Evolutionary conservation across 2,888 invertebrate genomes (phyloP).

Genomic region (Salticus scenicus): DNA sequence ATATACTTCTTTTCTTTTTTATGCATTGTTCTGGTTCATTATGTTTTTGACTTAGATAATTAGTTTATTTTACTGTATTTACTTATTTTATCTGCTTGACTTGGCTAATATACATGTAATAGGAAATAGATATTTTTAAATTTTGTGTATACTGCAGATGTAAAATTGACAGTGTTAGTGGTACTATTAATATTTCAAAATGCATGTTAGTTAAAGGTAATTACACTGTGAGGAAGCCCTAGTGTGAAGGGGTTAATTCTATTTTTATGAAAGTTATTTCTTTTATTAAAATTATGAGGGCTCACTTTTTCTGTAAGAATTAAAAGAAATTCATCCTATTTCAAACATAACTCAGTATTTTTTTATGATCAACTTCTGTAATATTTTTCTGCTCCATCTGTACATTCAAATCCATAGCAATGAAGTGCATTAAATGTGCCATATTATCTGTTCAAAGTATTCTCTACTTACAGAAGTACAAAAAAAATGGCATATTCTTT

Average conservation of each 20-base stretch:
- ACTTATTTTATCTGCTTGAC: slow-evolving; percentile 57
- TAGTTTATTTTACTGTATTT: slow-evolving; percentile 64
- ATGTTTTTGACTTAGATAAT: slow-evolving; percentile 62
- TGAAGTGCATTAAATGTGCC: slow-evolving; percentile 55
- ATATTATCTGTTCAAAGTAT: slow-evolving; percentile 63
- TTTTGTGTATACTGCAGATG: slow-evolving; percentile 66
- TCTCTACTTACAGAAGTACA: slow-evolving; percentile 56
- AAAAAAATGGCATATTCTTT: slow-evolving; percentile 53
- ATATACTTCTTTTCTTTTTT: slow-evolving; percentile 37
- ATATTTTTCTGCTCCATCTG: slow-evolving; percentile 5
- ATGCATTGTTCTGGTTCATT: slow-evolving; percentile 60
- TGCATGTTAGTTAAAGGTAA: slow-evolving; percentile 64
- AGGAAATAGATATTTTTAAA: slow-evolving; percentile 67
- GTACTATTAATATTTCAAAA: slow-evolving; percentile 67
- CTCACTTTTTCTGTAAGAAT: slow-evolving; percentile 27
- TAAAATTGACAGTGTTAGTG: slow-evolving; percentile 70
- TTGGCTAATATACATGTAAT: slow-evolving; percentile 68
- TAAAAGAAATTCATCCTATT: slow-evolving; percentile 16
- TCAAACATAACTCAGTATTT: slow-evolving; percentile 21
- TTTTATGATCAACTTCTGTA: slow-evolving; percentile 38
- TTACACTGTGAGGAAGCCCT: slow-evolving; percentile 69
- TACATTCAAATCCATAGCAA: background rate
- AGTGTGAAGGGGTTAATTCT: slow-evolving; percentile 58
- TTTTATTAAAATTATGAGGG: slow-evolving; percentile 20
- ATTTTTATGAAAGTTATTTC: slow-evolving; percentile 23